A percentile compares a stretch with the other conserved stretches of the same genome.
Evolutionary conservation across 2,888 invertebrate species (phyloP).

Genomic region (Tipula lateralis): DNA sequence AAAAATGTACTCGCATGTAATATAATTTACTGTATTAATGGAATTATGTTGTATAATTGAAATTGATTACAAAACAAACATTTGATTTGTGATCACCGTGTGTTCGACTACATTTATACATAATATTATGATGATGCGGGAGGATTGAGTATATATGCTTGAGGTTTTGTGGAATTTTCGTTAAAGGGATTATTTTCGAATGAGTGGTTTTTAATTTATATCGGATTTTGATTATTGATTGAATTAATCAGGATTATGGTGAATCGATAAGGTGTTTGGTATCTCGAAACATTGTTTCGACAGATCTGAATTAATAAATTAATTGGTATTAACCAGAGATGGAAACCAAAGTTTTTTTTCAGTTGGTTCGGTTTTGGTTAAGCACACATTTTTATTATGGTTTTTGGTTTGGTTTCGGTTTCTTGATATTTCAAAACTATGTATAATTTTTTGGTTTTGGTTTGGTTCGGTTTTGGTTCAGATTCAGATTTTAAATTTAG

Average conservation of each 20-base stretch:
- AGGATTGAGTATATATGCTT: not conserved
- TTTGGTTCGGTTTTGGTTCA: too few species aligned
- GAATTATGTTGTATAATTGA: not conserved
- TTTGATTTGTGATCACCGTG: conserved; percentile 19
- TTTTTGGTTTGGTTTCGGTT: too few species aligned
- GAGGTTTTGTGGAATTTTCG: not conserved
- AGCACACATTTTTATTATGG: too few species aligned
- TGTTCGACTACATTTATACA: not conserved
- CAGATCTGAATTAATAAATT: too few species aligned
- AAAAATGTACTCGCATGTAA: not conserved
- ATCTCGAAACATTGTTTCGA: too few species aligned
- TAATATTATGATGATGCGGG: not conserved
- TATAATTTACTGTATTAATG: conserved; percentile 11
- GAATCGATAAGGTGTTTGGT: not conserved
- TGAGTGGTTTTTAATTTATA: not conserved
- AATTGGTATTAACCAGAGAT: too few species aligned
- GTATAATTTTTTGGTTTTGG: too few species aligned
- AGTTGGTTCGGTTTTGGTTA: too few species aligned
- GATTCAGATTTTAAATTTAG: too few species aligned
- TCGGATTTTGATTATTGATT: not conserved
- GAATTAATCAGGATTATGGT: not conserved
- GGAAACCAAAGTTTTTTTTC: too few species aligned
- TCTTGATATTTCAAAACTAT: too few species aligned
- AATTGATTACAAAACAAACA: conserved; percentile 24
- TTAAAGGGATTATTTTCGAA: not conserved